These are phyloP conservation scores for Macroramphosus scolopax DNA, from an alignment of 2,797 vertebrate species.

Conservation along the genomic window DNA sequence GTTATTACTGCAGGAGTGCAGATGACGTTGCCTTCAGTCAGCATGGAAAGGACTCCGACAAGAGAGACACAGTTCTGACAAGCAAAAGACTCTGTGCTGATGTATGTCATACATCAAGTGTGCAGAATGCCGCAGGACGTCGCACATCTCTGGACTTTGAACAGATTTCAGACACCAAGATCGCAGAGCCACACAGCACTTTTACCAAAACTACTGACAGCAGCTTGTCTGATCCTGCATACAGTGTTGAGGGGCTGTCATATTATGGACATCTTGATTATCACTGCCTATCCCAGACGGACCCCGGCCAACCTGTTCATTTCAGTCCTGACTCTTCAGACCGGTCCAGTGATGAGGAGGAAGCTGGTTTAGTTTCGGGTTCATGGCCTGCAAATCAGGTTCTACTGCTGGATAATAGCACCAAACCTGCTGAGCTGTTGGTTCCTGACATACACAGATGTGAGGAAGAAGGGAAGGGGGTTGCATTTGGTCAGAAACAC, in stretches of 20 bases:
- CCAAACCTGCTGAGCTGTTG: constrained; percentile 37
- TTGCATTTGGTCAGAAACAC: background rate
- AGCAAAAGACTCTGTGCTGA: background rate
- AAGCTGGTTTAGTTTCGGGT: constrained; percentile 5
- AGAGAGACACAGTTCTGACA: constrained; percentile 1
- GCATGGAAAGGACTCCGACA: background rate
- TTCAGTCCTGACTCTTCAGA: constrained; percentile 13
- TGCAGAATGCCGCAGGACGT: background rate
- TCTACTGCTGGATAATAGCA: constrained; percentile 53
- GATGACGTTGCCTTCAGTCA: background rate
- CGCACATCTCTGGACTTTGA: constrained; percentile 13
- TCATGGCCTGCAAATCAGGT: constrained; percentile 22
- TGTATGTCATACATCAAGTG: background rate
- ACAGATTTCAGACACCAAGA: constrained; percentile 9
- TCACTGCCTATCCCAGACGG: constrained; percentile 34
- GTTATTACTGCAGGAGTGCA: constrained; percentile 6
- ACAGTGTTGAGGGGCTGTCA: constrained; percentile 9
- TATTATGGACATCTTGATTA: constrained; percentile 48
- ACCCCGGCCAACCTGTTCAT: background rate
- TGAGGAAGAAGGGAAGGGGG: constrained; percentile 3
- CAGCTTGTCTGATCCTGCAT: constrained; percentile 5
- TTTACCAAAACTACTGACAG: constrained; percentile 3
- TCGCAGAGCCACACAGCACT: constrained; percentile 1
- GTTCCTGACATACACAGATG: constrained; percentile 30
- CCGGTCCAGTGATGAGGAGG: constrained; percentile 20